Evolutionary conservation across 2,113 vertebrate species (phyloP).

Genomic region (Marmota flaviventris): DNA sequence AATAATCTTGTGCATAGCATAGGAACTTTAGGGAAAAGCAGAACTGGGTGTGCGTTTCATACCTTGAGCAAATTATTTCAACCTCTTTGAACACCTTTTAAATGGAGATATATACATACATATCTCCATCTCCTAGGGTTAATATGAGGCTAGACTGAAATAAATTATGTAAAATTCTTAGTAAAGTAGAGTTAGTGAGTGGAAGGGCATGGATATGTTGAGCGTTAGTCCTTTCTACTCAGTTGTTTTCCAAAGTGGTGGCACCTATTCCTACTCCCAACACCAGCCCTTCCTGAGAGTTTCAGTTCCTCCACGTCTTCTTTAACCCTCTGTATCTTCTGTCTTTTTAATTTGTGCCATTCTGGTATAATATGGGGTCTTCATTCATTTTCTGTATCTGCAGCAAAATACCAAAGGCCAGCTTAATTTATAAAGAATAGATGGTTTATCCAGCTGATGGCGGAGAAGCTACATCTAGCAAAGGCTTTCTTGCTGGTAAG

Average conservation of each 20-base stretch:
- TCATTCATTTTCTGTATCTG: not conserved
- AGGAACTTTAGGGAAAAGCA: not conserved
- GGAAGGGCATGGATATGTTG: no score
- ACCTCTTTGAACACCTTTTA: not conserved
- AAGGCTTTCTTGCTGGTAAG: not conserved
- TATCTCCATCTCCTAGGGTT: not conserved
- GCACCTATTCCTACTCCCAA: not conserved
- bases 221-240: not conserved
- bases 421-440: not conserved
- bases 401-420: not conserved
- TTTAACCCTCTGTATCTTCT: not conserved
- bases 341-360: not conserved
- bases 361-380: not conserved
- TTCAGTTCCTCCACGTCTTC: not conserved
- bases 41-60: not conserved
- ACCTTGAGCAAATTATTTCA: constrained; percentile 10
- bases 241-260: not conserved
- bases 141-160: not conserved
- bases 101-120: not conserved
- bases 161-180: not conserved
- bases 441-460: not conserved
- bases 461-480: not conserved
- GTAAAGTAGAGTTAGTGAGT: no score
- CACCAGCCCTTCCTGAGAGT: not conserved
- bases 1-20: not conserved